phyloP scores from a whole-genome alignment of 2,888 invertebrate genomes.

The Drosophila neoperkinsi region DNA sequence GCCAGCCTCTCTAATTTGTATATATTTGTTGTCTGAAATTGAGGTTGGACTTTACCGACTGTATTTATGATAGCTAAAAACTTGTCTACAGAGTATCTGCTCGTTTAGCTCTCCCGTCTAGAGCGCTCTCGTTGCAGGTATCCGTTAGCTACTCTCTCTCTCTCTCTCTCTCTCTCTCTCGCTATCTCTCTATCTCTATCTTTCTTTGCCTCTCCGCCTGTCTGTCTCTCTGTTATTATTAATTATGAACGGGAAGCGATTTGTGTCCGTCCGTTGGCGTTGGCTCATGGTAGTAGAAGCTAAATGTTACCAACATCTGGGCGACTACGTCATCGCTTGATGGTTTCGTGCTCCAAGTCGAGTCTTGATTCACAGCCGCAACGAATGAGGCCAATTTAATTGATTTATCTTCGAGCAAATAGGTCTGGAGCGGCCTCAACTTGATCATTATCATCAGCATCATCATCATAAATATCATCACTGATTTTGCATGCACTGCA shows the following conservation, averaged over 20 bases:
- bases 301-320: constrained; percentile 37
- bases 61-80: neutral
- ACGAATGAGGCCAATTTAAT: constrained; percentile 56
- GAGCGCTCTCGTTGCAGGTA: neutral
- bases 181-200: constrained; percentile 11
- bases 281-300: constrained; percentile 40
- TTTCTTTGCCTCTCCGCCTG: neutral
- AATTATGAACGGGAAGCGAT: constrained; percentile 61
- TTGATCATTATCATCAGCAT: constrained; percentile 1
- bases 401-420: constrained; percentile 41
- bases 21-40: too few species aligned
- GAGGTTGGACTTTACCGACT: neutral
- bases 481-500: constrained; percentile 39
- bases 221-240: constrained; percentile 51
- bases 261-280: constrained; percentile 29
- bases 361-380: constrained; percentile 38
- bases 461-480: constrained; percentile 11
- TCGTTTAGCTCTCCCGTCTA: neutral
- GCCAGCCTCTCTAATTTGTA: neutral
- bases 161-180: neutral
- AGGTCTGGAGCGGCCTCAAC: constrained; percentile 18
- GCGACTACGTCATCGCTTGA: constrained; percentile 42
- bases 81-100: neutral
- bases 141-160: constrained; percentile 9
- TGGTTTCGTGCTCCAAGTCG: constrained; percentile 9